Percentiles rank a stretch among this genome's conserved stretches.
Conservation (phyloP, 2,888 invertebrate species). For the Brachyptera putata region DNA sequence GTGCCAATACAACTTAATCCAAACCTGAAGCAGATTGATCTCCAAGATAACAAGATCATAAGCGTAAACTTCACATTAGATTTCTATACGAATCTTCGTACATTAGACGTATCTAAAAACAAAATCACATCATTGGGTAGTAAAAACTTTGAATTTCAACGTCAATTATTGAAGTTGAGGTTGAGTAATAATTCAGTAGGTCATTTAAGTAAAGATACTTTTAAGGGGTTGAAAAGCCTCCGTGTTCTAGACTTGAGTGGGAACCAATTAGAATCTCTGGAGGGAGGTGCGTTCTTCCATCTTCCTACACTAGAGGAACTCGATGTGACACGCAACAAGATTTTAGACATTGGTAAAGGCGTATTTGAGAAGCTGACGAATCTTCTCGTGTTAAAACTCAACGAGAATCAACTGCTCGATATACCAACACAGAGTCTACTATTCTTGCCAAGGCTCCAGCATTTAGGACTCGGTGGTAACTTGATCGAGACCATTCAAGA, state of each 20-base stretch:
- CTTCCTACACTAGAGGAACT: conserved; percentile 68
- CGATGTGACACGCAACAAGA: conserved; percentile 69
- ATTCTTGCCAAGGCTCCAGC: conserved; percentile 41
- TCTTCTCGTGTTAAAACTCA: conserved; percentile 67
- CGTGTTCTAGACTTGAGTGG: conserved; percentile 66
- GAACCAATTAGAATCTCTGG: conserved; percentile 63
- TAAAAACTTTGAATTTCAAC: conserved; percentile 75
- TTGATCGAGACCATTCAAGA: conserved; percentile 67
- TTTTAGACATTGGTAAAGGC: conserved; percentile 67
- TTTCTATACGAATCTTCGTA: conserved; percentile 74
- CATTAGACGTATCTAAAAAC: conserved; percentile 79
- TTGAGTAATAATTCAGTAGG: conserved; percentile 18
- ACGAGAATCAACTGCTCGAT: conserved; percentile 74
- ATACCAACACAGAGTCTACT: conserved; percentile 55
- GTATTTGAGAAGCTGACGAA: conserved; percentile 65
- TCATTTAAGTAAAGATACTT: conserved; percentile 62
- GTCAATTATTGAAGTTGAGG: conserved; percentile 49
- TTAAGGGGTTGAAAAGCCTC: conserved; percentile 66
- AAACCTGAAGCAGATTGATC: conserved; percentile 69
- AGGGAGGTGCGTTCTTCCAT: conserved; percentile 67
- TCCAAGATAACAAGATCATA: conserved; percentile 78
- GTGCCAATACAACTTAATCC: conserved; percentile 89
- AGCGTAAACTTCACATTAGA: conserved; percentile 72
- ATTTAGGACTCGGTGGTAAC: conserved; percentile 74
- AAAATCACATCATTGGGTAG: conserved; percentile 74